These are phyloP conservation scores for Mythimna loreyi DNA, from an alignment of 2,888 invertebrate genomes.

Conservation along the genomic window DNA sequence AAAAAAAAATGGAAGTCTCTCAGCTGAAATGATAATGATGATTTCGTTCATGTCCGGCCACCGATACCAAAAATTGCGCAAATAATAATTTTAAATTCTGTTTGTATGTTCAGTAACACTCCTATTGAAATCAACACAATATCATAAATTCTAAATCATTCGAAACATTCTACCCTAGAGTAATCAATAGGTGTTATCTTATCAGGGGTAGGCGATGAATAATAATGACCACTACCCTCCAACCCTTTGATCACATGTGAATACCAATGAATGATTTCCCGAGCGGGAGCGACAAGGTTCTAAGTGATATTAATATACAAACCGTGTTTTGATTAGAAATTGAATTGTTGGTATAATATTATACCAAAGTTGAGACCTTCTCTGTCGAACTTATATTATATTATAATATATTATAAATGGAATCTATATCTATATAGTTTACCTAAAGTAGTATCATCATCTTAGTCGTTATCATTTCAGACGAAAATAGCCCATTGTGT, in stretches of 20 bases:
- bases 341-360: constrained; percentile 11
- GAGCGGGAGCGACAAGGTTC: constrained; percentile 33
- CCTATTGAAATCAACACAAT: constrained; percentile 10
- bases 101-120: too few relatives aligned
- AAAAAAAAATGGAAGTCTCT: too few relatives aligned
- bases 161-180: constrained; percentile 7
- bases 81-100: too few relatives aligned
- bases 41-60: too few relatives aligned
- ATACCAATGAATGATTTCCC: constrained; percentile 60
- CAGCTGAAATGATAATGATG: too few relatives aligned
- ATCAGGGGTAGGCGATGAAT: constrained; percentile 48
- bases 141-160: constrained; percentile 14
- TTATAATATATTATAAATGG: too few relatives aligned
- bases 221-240: constrained; percentile 45
- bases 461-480: too few relatives aligned
- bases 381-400: not conserved
- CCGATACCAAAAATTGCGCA: too few relatives aligned
- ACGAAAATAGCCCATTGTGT: too few relatives aligned
- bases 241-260: constrained; percentile 50
- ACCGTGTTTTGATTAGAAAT: constrained; percentile 32
- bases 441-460: not conserved
- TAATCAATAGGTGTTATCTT: constrained; percentile 55
- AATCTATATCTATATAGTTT: too few relatives aligned
- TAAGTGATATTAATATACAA: constrained; percentile 25
- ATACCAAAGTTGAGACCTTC: not conserved